A percentile compares a stretch with the other conserved stretches of the same genome.
These are phyloP conservation scores for Cotesia vestalis DNA, from an alignment of 1,140 invertebrate species.

Conservation along the genomic window DNA sequence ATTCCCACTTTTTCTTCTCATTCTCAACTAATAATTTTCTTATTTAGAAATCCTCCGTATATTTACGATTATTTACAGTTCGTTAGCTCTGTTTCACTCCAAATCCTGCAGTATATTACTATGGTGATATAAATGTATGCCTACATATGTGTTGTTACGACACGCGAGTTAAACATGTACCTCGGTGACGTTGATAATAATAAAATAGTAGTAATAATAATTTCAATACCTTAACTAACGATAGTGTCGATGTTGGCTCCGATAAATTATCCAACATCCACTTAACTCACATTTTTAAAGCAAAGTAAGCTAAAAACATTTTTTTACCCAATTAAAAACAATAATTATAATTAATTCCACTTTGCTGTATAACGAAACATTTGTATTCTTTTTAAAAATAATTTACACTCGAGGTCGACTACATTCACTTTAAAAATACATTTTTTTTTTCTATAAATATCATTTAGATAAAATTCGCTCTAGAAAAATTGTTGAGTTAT, in stretches of 20 bases:
- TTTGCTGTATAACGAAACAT: not conserved
- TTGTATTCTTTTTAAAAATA: slow-evolving; percentile 10
- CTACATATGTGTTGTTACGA: not conserved
- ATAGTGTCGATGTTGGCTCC: not conserved
- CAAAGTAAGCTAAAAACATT: not conserved
- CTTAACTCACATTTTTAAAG: too few species aligned
- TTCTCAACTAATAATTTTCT: slow-evolving; percentile 5
- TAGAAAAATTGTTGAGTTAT: too few species aligned
- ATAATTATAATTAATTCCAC: not conserved
- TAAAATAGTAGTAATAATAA: slow-evolving; percentile 24
- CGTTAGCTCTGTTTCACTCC: slow-evolving; percentile 35
- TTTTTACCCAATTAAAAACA: too few species aligned
- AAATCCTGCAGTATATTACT: slow-evolving; percentile 16
- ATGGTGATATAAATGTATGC: not conserved
- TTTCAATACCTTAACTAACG: not conserved
- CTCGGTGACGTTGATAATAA: not conserved
- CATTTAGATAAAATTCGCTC: too few species aligned
- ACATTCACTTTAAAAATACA: slow-evolving; percentile 24
- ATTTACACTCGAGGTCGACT: slow-evolving; percentile 25
- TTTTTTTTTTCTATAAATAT: too few species aligned
- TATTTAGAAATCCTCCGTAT: slow-evolving; percentile 27
- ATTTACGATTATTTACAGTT: slow-evolving; percentile 24
- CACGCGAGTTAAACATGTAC: slow-evolving; percentile 10
- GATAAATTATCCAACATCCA: slow-evolving; percentile 10
- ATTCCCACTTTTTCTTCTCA: too few species aligned